Evolutionary conservation across 2,113 vertebrate genomes (phyloP).

Genomic region (Tylochromis polylepis): DNA sequence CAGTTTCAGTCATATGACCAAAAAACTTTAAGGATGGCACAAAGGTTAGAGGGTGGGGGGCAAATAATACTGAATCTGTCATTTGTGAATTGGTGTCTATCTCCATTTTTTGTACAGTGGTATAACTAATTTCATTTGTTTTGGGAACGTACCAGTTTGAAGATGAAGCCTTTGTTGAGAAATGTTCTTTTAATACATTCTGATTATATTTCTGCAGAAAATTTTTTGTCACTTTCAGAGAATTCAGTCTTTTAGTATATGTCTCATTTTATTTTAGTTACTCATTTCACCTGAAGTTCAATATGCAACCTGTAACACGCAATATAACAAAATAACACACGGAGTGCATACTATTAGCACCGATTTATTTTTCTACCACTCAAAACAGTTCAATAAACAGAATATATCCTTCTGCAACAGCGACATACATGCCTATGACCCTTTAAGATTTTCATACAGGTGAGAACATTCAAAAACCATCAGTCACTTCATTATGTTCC

Average conservation of each 20-base stretch:
- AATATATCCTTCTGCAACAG: background rate
- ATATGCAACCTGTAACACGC: background rate
- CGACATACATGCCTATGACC: background rate
- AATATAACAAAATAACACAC: background rate
- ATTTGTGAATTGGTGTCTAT: background rate
- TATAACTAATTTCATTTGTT: background rate
- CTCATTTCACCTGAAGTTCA: background rate
- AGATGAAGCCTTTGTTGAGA: background rate
- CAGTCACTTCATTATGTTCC: too few species aligned
- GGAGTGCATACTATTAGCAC: background rate
- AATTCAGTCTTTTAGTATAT: background rate
- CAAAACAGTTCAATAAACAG: background rate
- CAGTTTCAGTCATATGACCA: background rate
- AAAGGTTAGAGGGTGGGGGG: background rate
- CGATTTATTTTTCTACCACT: background rate
- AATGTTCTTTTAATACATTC: background rate
- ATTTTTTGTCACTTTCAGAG: background rate
- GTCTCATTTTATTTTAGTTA: background rate
- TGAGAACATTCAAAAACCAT: too few species aligned
- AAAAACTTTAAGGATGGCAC: background rate
- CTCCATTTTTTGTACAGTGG: background rate
- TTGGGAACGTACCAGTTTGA: background rate
- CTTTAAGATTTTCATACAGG: background rate
- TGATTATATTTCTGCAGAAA: background rate
- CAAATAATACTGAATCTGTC: background rate